Evolutionary conservation across 2,797 vertebrate species (phyloP), one percentile per base, ranked within the genome.

Genomic region (Sebastes variabilis): DNA sequence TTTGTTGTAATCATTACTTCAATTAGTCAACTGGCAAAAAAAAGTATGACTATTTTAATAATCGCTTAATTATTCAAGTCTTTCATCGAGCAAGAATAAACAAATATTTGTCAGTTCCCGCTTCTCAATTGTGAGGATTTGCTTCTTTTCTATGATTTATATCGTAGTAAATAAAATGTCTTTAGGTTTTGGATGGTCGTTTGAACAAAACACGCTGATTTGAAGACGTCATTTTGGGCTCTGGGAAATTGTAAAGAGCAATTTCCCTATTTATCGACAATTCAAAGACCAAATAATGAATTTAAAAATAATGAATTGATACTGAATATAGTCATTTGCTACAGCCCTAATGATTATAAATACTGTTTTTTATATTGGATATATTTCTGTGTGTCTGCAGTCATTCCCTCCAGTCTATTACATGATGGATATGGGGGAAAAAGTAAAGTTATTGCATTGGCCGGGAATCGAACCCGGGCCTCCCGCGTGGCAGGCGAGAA

Each of bases 391-490:
- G 46, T 49, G 46, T 20, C 46, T 18, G 18, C 46, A 49, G 42
- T 18, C 42, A 46, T 46, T 52, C 49, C 20, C 20, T 52, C 1
- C 49, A 52, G 54, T 55, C n/a, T 55, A n/a, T 12, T 12, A 55
- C 24, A 5, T 13, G 12, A 56, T 27, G 55, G 24, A 54, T n/a
- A 10, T n/a, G 20, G n/a, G n/a, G 14, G 13, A 22, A 54, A 55
- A 55, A n/a, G 20, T 4, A 59, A 59, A 59, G 8, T 9, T 54
- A 10, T 66, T 66, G 64, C 64, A 66, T 66, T 95, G 93, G 93
- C 94, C 93, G 91, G 94, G 93, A 95, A 95, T 95, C 94, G 93
- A 95, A 95, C 94, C 92, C 95, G 91, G 94, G 94, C 94, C 94
- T 94, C 94, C 94, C 93, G 92, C 93, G 93, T 95, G 93, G 93